Conservation (phyloP, 2,888 invertebrate genomes). For the Drosophila melanocephala region DNA sequence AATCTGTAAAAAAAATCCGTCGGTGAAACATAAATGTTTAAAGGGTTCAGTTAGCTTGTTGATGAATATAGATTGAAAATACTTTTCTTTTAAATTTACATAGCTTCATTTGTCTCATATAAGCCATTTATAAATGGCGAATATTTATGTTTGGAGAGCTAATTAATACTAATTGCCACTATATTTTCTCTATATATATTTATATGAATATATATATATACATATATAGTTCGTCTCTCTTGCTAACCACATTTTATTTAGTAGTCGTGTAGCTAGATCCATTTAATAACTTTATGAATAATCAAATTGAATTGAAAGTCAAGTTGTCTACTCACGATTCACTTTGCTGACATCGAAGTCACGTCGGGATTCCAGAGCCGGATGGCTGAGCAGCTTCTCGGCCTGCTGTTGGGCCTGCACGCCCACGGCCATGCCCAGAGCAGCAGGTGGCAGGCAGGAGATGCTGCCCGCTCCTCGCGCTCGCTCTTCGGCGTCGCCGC, state of each 20-base stretch:
- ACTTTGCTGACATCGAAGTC: conserved; percentile 86
- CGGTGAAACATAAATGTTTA: neutral
- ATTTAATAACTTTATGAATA: conserved; percentile 17
- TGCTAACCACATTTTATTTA: no score
- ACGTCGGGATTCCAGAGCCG: conserved; percentile 81
- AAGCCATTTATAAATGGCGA: neutral
- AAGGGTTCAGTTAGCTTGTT: neutral
- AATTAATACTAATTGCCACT: neutral
- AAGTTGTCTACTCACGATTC: conserved; percentile 84
- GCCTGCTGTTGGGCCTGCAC: conserved; percentile 73
- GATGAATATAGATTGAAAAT: neutral
- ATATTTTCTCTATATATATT: neutral
- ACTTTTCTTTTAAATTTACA: neutral
- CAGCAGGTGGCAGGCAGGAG: conserved; percentile 81
- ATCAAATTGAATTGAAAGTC: conserved; percentile 16
- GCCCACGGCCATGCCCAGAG: conserved; percentile 73
- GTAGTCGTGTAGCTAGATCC: neutral
- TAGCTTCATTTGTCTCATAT: neutral
- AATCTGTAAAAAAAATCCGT: neutral
- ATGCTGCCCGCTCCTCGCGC: conserved; percentile 80
- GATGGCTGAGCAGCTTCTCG: conserved; percentile 83
- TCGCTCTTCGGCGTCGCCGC: conserved; percentile 82
- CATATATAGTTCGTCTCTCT: neutral
- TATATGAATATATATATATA: neutral
- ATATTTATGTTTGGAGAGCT: neutral